Base-by-base conservation (phyloP, 1,140 invertebrate species). In the Luehdorfia chinensis region DNA sequence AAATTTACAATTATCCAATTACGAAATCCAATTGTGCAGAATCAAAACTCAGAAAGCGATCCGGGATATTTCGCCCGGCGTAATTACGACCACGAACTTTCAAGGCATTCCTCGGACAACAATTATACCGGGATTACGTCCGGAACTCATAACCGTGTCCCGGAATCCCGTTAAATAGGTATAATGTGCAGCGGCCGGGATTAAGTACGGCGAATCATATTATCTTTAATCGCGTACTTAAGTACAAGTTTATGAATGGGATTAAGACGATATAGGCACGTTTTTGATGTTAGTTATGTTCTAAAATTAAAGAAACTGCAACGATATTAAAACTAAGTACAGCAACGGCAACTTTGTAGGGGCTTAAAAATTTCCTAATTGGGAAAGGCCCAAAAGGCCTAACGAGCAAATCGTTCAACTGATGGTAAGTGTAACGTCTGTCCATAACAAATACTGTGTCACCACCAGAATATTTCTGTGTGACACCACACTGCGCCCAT, bases 71-170 rank as follows among this genome's bases (percentile, higher is more conserved):
- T 58, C 55, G 47, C 57, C 43, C 43, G 36, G 41, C 50, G 34
- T 68, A 72, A 75, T 80, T 74, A 67, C 62, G 47, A 51, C 47
- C 54, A 55, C 49, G 50, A 73, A 76, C 68, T 81, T 75, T 64
- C 61, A 58, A 71, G 64, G 59, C 67, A 60, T 75, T 71, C 50
- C 61, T 74, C 72, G 79, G 76, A 80, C 79, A 84, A 80, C 74
- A 84, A 79, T 84, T 84, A 77, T 51, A 41, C 64, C 14, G 59
- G 75, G 79, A 80, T 84, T 84, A 84, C 64, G 64, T 58, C 57
- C 61, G 55, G 66, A 72, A 74, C 69, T 80, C 79, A 84, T 84
- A 84, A 79, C 73, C 51, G 62, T 70, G 59, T 76, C 62, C 69
- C 50, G 59, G 65, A 59, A 68, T 72, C 64, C 69, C 52, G 75